phyloP scores from a whole-genome alignment of 2,888 invertebrate species.

The Aromia moschata region DNA sequence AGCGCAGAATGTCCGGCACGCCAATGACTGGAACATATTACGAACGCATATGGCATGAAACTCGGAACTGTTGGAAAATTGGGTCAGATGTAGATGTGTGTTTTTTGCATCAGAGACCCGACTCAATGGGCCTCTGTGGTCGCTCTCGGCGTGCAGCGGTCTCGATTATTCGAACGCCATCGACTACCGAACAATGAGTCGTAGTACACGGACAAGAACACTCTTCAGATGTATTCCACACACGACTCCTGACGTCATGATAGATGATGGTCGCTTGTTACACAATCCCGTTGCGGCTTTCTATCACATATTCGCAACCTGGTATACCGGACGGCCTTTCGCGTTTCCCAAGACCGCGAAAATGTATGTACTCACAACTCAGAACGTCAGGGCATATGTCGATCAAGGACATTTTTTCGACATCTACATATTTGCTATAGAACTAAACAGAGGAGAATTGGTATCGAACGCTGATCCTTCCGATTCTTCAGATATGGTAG shows the following conservation, averaged over 20 bases:
- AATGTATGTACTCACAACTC: neutral
- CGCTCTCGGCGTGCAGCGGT: slow-evolving; percentile 12
- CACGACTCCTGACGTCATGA: slow-evolving; percentile 18
- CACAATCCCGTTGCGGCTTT: slow-evolving; percentile 6
- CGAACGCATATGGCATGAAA: slow-evolving; percentile 23
- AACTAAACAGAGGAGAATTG: too few species aligned
- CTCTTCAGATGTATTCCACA: slow-evolving; percentile 20
- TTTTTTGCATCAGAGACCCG: slow-evolving; percentile 31
- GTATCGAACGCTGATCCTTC: too few species aligned
- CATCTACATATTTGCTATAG: too few species aligned
- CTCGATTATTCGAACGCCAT: slow-evolving; percentile 9
- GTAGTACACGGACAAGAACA: slow-evolving; percentile 22
- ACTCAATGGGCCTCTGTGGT: slow-evolving; percentile 28
- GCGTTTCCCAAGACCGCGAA: slow-evolving; percentile 4
- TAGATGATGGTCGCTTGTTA: slow-evolving; percentile 12
- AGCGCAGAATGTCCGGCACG: too few species aligned
- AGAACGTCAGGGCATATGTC: neutral
- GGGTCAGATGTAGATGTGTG: slow-evolving; percentile 23
- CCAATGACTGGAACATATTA: slow-evolving; percentile 12
- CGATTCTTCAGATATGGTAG: too few species aligned
- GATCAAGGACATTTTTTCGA: too few species aligned
- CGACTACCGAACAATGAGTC: slow-evolving; percentile 24
- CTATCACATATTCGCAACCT: slow-evolving; percentile 12
- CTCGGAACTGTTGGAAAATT: slow-evolving; percentile 30
- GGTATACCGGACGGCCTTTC: neutral